Evolutionary conservation across 1,140 invertebrate genomes (phyloP), one percentile per base, ranked within the genome.

Genomic region (Micrasema minimum): DNA sequence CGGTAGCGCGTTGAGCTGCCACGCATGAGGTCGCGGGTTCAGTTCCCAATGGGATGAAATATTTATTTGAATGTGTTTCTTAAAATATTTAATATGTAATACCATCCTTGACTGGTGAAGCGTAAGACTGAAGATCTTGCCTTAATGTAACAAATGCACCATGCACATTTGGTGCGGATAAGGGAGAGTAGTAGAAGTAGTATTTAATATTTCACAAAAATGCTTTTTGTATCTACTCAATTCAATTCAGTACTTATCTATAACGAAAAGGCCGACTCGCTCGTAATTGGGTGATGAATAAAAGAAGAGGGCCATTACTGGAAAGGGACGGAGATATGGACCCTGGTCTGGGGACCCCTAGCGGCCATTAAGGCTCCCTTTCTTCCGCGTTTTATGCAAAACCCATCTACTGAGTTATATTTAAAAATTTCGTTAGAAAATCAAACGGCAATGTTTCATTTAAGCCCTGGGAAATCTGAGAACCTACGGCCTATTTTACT

Each of bases 171-270:
- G n/a, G n/a, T n/a, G n/a, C n/a, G n/a, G n/a, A n/a, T n/a, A 38
- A 41, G 37, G 35, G 18, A 59, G 22, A 16, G 35, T n/a, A n/a
- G n/a, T n/a, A n/a, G n/a, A n/a, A n/a, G n/a, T n/a, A n/a, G n/a
- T n/a, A n/a, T n/a, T n/a, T n/a, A n/a, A n/a, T n/a, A n/a, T n/a
- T n/a, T n/a, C n/a, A n/a, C n/a, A n/a, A n/a, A n/a, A 41, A 38
- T 41, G 14, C 38, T 59, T 59, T 67, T 66, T 45, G 62, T 67
- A 71, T 75, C 66, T 72, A 75, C 74, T 75, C 70, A 75, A 75
- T 75, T 75, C 74, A 75, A 75, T 75, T 75, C 74, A 72, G 71
- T 72, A 75, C 74, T 72, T 75, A 75, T 75, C 74, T 75, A 75
- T 75, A 75, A 67, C 66, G 74, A 72, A 75, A 70, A 75, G 74